Percentiles rank a stretch among this genome's conserved stretches.
phyloP scores from a whole-genome alignment of 2,797 vertebrate species.

The Protonibea diacanthus region DNA sequence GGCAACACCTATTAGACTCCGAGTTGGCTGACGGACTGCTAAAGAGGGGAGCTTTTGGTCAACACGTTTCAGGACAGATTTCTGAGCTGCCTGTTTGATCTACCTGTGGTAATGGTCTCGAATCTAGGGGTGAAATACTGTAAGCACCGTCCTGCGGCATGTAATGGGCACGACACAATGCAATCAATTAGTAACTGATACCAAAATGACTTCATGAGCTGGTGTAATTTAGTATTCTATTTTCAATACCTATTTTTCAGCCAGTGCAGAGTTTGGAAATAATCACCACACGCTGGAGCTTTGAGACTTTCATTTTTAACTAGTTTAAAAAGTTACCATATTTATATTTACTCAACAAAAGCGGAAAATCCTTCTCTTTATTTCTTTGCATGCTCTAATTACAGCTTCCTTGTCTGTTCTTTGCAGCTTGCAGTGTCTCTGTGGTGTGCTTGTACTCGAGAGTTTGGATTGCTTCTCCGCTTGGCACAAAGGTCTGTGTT shows the following conservation, averaged over 20 bases:
- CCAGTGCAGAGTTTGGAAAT: neutral
- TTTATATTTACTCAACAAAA: neutral
- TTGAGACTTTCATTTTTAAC: neutral
- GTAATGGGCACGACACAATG: neutral
- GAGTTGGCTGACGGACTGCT: constrained; percentile 60
- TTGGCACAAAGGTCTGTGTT: constrained; percentile 10
- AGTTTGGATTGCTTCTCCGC: constrained; percentile 1
- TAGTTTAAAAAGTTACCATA: neutral
- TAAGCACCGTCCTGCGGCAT: neutral
- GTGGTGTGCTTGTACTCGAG: neutral
- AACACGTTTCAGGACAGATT: constrained; percentile 64
- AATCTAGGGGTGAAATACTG: constrained; percentile 10
- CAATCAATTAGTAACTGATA: neutral
- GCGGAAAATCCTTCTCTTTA: neutral
- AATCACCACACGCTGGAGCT: neutral
- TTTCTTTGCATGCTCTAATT: neutral
- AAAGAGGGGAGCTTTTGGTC: constrained; percentile 61
- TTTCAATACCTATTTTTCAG: neutral
- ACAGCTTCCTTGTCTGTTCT: neutral
- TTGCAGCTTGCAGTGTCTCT: constrained; percentile 2
- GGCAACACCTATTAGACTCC: constrained; percentile 75
- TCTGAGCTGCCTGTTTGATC: constrained; percentile 34
- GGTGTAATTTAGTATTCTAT: neutral
- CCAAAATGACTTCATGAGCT: neutral
- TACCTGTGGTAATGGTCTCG: constrained; percentile 17